Percentiles rank a stretch among this genome's conserved stretches.
Evolutionary conservation across 2,888 invertebrate genomes (phyloP).

Genomic region (Ectemnius lituratus): DNA sequence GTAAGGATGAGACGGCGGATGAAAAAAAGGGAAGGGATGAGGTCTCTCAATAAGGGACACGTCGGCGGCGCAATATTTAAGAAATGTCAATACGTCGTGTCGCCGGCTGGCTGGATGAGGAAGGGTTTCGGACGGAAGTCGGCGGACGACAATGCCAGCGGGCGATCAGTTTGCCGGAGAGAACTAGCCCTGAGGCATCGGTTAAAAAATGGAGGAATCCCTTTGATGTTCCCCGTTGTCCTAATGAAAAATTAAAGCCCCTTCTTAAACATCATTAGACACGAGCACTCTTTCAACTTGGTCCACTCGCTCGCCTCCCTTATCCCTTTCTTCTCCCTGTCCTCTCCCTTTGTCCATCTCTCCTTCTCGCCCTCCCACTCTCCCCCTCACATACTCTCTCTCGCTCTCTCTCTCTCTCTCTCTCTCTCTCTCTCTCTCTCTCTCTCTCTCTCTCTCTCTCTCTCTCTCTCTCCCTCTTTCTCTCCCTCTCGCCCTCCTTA

Average conservation of each 20-base stretch:
- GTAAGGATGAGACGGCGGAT: too few species aligned
- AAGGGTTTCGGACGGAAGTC: slow-evolving; percentile 60
- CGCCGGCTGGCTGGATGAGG: slow-evolving; percentile 28
- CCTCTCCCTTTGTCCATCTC: slow-evolving; percentile 13
- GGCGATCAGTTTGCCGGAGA: slow-evolving; percentile 51
- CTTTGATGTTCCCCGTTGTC: slow-evolving; percentile 75
- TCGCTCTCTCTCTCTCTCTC: too few species aligned
- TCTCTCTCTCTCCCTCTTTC: too few species aligned
- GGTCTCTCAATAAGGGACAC: slow-evolving; percentile 60
- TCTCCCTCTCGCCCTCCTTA: too few species aligned
- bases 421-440: too few species aligned
- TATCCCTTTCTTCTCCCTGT: slow-evolving; percentile 35
- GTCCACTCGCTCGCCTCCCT: slow-evolving; percentile 40
- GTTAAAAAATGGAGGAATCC: slow-evolving; percentile 74
- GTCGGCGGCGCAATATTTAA: slow-evolving; percentile 70
- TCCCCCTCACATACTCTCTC: too few species aligned
- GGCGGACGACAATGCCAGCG: slow-evolving; percentile 63
- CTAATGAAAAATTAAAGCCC: slow-evolving; percentile 78
- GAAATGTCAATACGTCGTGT: slow-evolving; percentile 74
- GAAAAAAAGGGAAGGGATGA: slow-evolving; percentile 22
- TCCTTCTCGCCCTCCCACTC: too few species aligned
- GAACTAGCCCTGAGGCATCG: slow-evolving; percentile 71
- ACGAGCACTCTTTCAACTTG: slow-evolving; percentile 71
- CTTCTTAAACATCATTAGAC: slow-evolving; percentile 77
- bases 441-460: too few species aligned